phyloP scores from a whole-genome alignment of 1,140 invertebrate species.

The Liolophura sinensis region DNA sequence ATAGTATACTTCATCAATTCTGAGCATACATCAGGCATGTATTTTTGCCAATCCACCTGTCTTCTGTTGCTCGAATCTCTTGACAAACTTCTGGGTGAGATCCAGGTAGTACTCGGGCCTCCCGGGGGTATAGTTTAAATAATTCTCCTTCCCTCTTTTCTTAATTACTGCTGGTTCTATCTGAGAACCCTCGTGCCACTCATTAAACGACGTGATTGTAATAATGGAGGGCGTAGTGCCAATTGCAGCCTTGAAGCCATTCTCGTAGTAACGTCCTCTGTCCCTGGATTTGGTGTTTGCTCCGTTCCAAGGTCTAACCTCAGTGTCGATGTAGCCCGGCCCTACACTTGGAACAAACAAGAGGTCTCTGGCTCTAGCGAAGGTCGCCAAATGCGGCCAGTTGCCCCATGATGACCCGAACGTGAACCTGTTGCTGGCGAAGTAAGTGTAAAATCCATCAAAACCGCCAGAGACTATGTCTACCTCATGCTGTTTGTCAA shows the following conservation, averaged over 20 bases:
- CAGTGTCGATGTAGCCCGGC: slow-evolving; percentile 62
- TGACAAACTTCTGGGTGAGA: slow-evolving; percentile 36
- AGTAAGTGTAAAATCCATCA: slow-evolving; percentile 64
- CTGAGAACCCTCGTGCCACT: slow-evolving; percentile 65
- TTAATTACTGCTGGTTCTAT: slow-evolving; percentile 60
- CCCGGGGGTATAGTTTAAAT: slow-evolving; percentile 46
- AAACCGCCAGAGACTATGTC: slow-evolving; percentile 55
- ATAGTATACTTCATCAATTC: too few relatives aligned
- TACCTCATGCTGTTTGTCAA: slow-evolving; percentile 47
- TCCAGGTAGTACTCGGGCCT: slow-evolving; percentile 52
- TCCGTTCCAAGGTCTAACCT: slow-evolving; percentile 61
- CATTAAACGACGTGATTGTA: slow-evolving; percentile 63
- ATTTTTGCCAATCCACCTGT: neutral
- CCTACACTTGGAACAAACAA: slow-evolving; percentile 62
- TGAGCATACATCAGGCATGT: too few relatives aligned
- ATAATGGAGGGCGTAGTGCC: slow-evolving; percentile 46
- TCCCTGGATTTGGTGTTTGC: slow-evolving; percentile 52
- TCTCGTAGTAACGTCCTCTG: slow-evolving; percentile 59
- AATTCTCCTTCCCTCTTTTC: slow-evolving; percentile 21
- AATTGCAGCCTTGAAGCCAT: slow-evolving; percentile 54
- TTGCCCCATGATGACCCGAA: slow-evolving; percentile 58
- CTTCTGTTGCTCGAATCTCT: slow-evolving; percentile 19
- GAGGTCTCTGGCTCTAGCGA: slow-evolving; percentile 47
- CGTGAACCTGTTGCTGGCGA: slow-evolving; percentile 61
- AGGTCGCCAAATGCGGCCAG: slow-evolving; percentile 54